A percentile compares a stretch with the other conserved stretches of the same genome.
Conservation (phyloP, 2,888 invertebrate genomes). For the Hydroisotoma schaefferi region DNA sequence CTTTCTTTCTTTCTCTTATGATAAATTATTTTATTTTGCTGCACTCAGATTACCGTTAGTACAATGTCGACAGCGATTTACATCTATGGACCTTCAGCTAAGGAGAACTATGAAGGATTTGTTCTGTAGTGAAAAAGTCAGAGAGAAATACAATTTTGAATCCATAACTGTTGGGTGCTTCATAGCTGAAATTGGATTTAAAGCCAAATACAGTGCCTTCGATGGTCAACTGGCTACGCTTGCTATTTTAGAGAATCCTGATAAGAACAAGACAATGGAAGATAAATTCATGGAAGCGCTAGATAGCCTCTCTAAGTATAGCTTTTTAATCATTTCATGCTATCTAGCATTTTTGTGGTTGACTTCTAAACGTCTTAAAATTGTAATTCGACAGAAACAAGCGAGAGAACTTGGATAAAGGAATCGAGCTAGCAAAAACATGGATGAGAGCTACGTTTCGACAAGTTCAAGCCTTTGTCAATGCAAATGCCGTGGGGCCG, state of each 20-base stretch:
- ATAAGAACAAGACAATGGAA: constrained; percentile 61
- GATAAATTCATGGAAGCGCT: constrained; percentile 69
- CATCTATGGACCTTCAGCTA: constrained; percentile 81
- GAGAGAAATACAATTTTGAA: constrained; percentile 66
- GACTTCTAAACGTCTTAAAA: no score
- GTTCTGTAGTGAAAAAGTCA: constrained; percentile 58
- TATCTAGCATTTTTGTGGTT: constrained; percentile 13
- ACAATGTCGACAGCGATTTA: constrained; percentile 80
- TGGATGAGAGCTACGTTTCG: constrained; percentile 66
- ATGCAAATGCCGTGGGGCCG: constrained; percentile 73
- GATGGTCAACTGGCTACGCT: constrained; percentile 78
- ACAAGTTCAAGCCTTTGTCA: constrained; percentile 74
- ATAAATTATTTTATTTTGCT: constrained; percentile 29
- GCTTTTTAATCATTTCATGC: constrained; percentile 2
- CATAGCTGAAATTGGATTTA: constrained; percentile 74
- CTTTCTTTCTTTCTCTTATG: neutral
- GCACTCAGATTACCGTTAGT: constrained; percentile 68
- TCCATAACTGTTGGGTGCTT: constrained; percentile 74
- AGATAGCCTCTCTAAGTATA: constrained; percentile 62
- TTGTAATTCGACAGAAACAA: constrained; percentile 58
- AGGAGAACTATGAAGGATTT: constrained; percentile 70
- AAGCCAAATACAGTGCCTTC: constrained; percentile 72
- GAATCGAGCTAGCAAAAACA: constrained; percentile 67
- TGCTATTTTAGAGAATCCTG: constrained; percentile 72
- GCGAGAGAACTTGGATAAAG: constrained; percentile 59